These are phyloP conservation scores for Diploptera punctata DNA, from an alignment of 2,888 invertebrate genomes.

Conservation along the genomic window DNA sequence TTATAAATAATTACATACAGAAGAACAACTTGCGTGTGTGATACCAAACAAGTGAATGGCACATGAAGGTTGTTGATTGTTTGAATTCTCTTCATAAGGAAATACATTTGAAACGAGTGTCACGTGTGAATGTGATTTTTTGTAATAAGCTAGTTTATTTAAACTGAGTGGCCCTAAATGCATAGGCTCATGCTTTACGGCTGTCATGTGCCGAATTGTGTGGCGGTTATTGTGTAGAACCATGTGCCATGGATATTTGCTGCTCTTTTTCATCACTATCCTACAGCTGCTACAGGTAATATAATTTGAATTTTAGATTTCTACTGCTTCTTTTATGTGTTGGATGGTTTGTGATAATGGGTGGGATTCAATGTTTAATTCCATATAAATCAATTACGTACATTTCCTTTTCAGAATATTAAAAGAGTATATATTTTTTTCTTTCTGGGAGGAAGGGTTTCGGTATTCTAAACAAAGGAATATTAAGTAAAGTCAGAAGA, in stretches of 20 bases:
- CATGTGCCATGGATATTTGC: slow-evolving; percentile 61
- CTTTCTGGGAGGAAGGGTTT: no score
- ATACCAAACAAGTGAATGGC: neutral
- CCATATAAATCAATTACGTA: no score
- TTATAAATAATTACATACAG: neutral
- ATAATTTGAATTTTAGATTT: slow-evolving; percentile 6
- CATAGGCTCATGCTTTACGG: slow-evolving; percentile 9
- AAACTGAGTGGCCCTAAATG: slow-evolving; percentile 22
- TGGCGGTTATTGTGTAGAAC: slow-evolving; percentile 60
- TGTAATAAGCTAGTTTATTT: no score
- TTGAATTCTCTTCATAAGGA: neutral
- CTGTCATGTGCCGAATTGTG: slow-evolving; percentile 59
- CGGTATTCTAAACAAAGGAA: no score
- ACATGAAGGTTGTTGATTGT: neutral
- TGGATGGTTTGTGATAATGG: neutral
- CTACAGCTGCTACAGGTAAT: slow-evolving; percentile 58
- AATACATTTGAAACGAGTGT: neutral
- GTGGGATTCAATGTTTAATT: neutral
- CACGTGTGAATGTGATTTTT: slow-evolving; percentile 9
- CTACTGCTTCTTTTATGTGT: no score
- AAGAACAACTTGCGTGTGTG: neutral
- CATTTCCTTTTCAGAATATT: no score
- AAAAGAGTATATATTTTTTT: no score
- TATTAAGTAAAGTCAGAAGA: no score
- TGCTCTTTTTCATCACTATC: slow-evolving; percentile 57